phyloP scores from a whole-genome alignment of 2,888 invertebrate genomes.

The Dolichopus griseipennis region DNA sequence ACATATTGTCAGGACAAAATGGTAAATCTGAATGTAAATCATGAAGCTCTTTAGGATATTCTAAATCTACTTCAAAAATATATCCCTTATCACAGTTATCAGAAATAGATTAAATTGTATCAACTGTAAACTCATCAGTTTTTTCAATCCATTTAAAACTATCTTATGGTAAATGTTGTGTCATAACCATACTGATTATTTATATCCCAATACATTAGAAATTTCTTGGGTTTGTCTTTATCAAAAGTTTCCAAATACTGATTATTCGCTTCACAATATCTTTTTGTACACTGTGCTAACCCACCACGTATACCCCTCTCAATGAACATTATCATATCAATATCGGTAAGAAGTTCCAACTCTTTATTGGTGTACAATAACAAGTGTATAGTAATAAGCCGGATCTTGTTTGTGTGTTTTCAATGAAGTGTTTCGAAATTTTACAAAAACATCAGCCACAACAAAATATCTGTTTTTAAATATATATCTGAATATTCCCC shows the following conservation, averaged over 20 bases:
- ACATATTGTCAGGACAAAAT: no score
- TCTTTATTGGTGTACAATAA: slow-evolving; percentile 22
- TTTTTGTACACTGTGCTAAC: not conserved
- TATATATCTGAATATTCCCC: slow-evolving; percentile 29
- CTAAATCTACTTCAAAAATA: slow-evolving; percentile 30
- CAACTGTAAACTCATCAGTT: no score
- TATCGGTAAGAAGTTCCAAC: slow-evolving; percentile 12
- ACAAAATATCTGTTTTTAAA: slow-evolving; percentile 33
- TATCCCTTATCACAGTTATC: slow-evolving; percentile 17
- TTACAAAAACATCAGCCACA: slow-evolving; percentile 26
- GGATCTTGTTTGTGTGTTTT: slow-evolving; percentile 11
- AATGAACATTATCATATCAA: not conserved
- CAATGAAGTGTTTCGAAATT: slow-evolving; percentile 10
- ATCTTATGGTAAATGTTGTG: slow-evolving; percentile 8
- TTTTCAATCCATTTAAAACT: slow-evolving; percentile 9
- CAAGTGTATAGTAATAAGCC: slow-evolving; percentile 13
- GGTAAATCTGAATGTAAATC: no score
- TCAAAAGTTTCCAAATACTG: slow-evolving; percentile 2
- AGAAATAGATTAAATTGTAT: not conserved
- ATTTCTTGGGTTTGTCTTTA: not conserved
- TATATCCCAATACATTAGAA: not conserved
- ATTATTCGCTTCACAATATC: slow-evolving; percentile 6
- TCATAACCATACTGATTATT: slow-evolving; percentile 15
- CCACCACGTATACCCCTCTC: not conserved
- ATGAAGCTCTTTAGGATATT: no score